Evolutionary conservation across 2,113 vertebrate species (phyloP), one percentile per base, ranked within the genome.

Genomic region (Nematolebias whitei): DNA sequence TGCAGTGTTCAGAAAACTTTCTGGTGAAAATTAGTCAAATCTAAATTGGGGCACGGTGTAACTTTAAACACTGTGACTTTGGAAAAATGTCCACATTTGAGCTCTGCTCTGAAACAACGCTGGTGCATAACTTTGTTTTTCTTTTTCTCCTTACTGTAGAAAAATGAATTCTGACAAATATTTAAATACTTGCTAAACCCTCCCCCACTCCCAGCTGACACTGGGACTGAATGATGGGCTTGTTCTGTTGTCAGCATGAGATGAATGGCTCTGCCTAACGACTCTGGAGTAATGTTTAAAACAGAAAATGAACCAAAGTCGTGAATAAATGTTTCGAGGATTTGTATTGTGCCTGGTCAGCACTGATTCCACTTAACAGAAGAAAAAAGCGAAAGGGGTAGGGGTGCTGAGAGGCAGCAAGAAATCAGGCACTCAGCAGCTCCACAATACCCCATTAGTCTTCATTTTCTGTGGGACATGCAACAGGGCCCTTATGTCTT

Each of bases 391-490:
- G 24, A 72, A 48, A 26, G 67, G 26, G 45, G 50, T 14, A 26
- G 67, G 26, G 45, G 50, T 14, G 14, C 40, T 29, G 6, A 77
- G 68, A 49, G 54, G 73, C 26, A 62, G 76, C 74, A 71, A 77
- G 77, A 89, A 92, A 86, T 82, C 85, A 87, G 86, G 76, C 83
- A 81, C 90, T 92, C 91, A 90, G 89, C 90, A 89, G 76, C 90
- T 79, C 73, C 82, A 79, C 80, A 73, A 80, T 49, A 76, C 68
- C 68, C 78, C 90, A 93, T 94, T 94, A 93, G 88, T 94, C 93
- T 93, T 94, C 90, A 94, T 94, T 93, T 90, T 88, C 62, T 62
- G 68, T 63, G 19, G 78, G 90, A 91, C 90, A 79, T 88, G 80
- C 90, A 89, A 91, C 90, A 90, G 90, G 90, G 90, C 87, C 75